Base-by-base conservation (phyloP, 2,113 vertebrate species). In the human region DNA sequence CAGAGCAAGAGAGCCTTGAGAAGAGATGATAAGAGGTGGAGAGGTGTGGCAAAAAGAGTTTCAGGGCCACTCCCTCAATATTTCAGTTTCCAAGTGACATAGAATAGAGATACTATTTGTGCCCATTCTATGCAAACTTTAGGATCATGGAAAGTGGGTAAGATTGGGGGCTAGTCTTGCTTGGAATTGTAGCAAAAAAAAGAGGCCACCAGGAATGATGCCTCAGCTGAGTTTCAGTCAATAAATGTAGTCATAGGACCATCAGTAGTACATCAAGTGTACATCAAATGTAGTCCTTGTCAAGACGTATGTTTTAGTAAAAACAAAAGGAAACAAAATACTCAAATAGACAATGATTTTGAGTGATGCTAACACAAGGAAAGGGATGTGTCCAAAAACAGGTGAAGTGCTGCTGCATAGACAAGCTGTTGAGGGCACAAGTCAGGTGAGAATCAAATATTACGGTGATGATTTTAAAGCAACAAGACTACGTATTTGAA, bases 11-110 rank as follows among this genome's bases (percentile, higher is more conserved):
- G 12, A n/a, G 4, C 27, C 48, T 43, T 83, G 4, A 50, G 10
- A 81, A 85, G 23, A 81, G 45, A 40, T 9, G 30, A 30, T n/a
- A 8, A 85, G 25, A 11, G 25, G 12, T 12, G 17, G 32, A 52
- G 9, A 7, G 2, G 8, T 11, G 2, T 11, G 11, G 2, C 10
- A 84, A 66, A 78, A 35, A 88, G 48, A 70, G 18, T 3, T 12
- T 32, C 4, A 35, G 0, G 4, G 5, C 2, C 9, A 75, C 9
- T 0, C 9, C 2, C 2, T 70, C 35, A 92, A 13, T 18, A 20
- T 83, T 95, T 89, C 5, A 57, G 30, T 90, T 92, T 81, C 6
- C 52, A 52, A 55, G 9, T 79, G 10, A 64, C 61, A 93, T 20
- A 20, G n/a, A 76, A 72, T 35, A 38, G 43, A 45, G 32, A 18